Percentiles rank a stretch among this genome's conserved stretches.
Evolutionary conservation across 1,140 invertebrate genomes (phyloP).

Genomic region (Trichoplusia ni): DNA sequence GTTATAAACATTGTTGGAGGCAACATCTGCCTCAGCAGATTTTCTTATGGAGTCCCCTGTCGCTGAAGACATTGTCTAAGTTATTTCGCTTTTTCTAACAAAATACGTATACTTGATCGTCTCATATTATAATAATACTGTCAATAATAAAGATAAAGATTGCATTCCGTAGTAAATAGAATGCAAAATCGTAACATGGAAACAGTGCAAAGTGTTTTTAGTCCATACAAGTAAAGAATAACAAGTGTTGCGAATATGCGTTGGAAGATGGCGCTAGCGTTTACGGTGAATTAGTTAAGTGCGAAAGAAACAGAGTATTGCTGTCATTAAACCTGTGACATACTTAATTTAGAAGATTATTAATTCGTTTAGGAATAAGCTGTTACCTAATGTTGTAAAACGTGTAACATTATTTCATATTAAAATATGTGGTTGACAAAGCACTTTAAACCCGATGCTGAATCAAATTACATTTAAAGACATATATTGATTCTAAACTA

Average conservation of each 20-base stretch:
- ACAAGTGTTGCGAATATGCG: background rate
- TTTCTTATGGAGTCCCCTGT: slow-evolving; percentile 40
- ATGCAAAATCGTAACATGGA: slow-evolving; percentile 1
- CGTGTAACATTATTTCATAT: background rate
- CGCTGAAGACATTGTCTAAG: slow-evolving; percentile 40
- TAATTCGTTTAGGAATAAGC: background rate
- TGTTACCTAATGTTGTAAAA: background rate
- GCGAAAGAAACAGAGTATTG: background rate
- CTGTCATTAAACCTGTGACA: background rate
- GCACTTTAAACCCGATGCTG: no score
- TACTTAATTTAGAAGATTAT: background rate
- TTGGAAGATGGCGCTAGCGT: no score
- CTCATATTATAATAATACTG: slow-evolving; percentile 1
- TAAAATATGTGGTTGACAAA: no score
- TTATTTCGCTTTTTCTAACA: background rate
- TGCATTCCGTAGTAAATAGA: slow-evolving; percentile 15
- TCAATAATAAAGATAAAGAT: no score
- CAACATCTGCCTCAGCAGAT: slow-evolving; percentile 44
- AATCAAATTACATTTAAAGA: no score
- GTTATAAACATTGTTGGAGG: slow-evolving; percentile 46
- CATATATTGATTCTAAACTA: no score
- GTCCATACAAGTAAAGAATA: no score
- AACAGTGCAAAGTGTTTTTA: background rate
- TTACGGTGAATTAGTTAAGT: no score
- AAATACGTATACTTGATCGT: slow-evolving; percentile 2